Percentiles rank a stretch among this genome's conserved stretches.
phyloP scores from a whole-genome alignment of 92 coral and sea anemone genomes.

The Phenganax subtilis region DNA sequence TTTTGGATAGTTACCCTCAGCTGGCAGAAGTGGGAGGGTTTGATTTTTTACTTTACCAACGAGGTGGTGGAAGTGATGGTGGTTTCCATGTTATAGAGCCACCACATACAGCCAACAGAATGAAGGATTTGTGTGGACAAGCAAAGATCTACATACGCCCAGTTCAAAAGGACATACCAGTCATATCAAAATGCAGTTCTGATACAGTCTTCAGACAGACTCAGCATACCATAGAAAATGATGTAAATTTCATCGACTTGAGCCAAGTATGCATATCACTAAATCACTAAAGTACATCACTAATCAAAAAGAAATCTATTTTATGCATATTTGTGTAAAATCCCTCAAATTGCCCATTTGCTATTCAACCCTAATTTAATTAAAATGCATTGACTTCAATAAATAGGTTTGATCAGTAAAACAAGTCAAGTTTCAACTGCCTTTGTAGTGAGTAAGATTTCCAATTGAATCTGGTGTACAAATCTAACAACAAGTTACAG shows the following conservation, averaged over 20 bases:
- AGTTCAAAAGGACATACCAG: slow-evolving; percentile 36
- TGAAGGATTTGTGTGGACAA: slow-evolving; percentile 51
- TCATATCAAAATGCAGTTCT: background rate
- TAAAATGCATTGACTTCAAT: too few relatives aligned
- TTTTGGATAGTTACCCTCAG: slow-evolving; percentile 42
- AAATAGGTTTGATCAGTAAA: too few relatives aligned
- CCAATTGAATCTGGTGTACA: too few relatives aligned
- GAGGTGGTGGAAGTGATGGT: slow-evolving; percentile 41
- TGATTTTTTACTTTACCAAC: slow-evolving; percentile 34
- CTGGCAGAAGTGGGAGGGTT: slow-evolving; percentile 44
- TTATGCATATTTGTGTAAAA: too few relatives aligned
- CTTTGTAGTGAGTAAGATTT: too few relatives aligned
- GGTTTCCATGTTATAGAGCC: slow-evolving; percentile 56
- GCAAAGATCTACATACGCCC: slow-evolving; percentile 51
- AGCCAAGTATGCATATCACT: background rate
- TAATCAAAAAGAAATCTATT: too few relatives aligned
- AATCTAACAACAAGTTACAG: too few relatives aligned
- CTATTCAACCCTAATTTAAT: too few relatives aligned
- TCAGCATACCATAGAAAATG: background rate
- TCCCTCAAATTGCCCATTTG: too few relatives aligned
- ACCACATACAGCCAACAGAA: slow-evolving; percentile 42
- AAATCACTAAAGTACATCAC: too few relatives aligned
- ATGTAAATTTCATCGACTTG: background rate
- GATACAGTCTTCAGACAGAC: background rate
- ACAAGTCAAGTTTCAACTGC: too few relatives aligned